Evolutionary conservation across 2,888 invertebrate species (phyloP), one percentile per base, ranked within the genome.

Genomic region (Camponotus fellah): DNA sequence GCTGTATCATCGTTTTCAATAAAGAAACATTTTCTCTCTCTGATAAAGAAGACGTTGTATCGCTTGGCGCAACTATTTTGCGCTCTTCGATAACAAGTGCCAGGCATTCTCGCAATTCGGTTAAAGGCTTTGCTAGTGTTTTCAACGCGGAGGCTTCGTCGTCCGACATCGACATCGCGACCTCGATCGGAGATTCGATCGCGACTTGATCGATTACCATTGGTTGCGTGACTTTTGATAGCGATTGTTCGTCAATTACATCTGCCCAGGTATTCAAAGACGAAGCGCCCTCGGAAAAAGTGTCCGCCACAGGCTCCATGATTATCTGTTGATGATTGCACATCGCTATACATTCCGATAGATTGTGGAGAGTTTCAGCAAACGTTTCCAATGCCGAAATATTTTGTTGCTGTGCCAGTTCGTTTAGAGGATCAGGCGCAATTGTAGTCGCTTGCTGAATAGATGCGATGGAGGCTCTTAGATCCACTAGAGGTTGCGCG

Each of bases 341-440:
- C 1, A 77, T 71, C 0, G 87, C 90, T 12, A 85, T 66, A 6
- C 75, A 68, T 60, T 91, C 90, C 4, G 82, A 84, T 2, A 91
- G 8, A 17, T 87, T 85, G 40, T 85, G 87, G 32, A 91, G 85
- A 17, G 82, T 82, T 53, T 82, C 83, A 1, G 96, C 96, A 17
- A 96, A 92, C 3, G 95, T 95, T 74, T 95, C 93, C 56, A 95
- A 90, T 5, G 95, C 88, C 0, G 93, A 90, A 40, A 91, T 58
- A 60, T 87, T 88, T 2, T 91, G 90, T 5, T 74, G 68, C 53
- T 83, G 84, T 1, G 84, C 75, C 0, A 90, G 8, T 21, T 88
- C 87, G 6, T 75, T 66, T 0, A 85, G 5, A n/a, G 49, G 9
- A 34, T 87, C 89, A 0, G 87, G 75, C 0, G 74, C 82, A 1